Conservation (phyloP, 2,888 invertebrate genomes). For the Cataglyphis cursor region DNA sequence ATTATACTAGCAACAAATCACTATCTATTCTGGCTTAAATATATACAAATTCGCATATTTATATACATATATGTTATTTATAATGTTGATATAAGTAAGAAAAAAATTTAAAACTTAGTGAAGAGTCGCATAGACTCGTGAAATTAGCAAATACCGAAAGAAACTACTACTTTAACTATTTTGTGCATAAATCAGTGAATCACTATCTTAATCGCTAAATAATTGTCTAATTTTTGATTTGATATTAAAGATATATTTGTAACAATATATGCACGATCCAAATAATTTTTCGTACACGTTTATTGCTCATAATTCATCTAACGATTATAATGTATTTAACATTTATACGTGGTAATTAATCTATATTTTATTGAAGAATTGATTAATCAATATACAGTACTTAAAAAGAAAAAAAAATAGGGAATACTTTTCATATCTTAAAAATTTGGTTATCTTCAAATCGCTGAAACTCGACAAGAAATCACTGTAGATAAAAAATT, state of each 20-base stretch:
- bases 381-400: slow-evolving; percentile 7
- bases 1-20: slow-evolving; percentile 16
- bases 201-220: slow-evolving; percentile 11
- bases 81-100: slow-evolving; percentile 20
- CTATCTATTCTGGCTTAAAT: slow-evolving; percentile 29
- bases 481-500: too few relatives aligned
- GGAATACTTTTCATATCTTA: too few relatives aligned
- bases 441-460: too few relatives aligned
- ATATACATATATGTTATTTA: slow-evolving; percentile 41
- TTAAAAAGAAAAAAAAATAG: too few relatives aligned
- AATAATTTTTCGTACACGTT: neutral
- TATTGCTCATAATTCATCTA: neutral
- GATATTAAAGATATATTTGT: neutral
- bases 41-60: slow-evolving; percentile 40
- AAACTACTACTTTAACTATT: neutral
- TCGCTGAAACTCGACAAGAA: too few relatives aligned
- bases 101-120: slow-evolving; percentile 4
- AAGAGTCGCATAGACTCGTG: slow-evolving; percentile 2
- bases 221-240: slow-evolving; percentile 20
- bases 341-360: slow-evolving; percentile 5
- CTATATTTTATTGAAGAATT: neutral
- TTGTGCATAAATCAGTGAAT: neutral
- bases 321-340: neutral
- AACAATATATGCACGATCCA: neutral
- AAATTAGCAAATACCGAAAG: slow-evolving; percentile 13